Evolutionary conservation across 2,888 invertebrate species (phyloP).

Genomic region (Pandemis corylana): DNA sequence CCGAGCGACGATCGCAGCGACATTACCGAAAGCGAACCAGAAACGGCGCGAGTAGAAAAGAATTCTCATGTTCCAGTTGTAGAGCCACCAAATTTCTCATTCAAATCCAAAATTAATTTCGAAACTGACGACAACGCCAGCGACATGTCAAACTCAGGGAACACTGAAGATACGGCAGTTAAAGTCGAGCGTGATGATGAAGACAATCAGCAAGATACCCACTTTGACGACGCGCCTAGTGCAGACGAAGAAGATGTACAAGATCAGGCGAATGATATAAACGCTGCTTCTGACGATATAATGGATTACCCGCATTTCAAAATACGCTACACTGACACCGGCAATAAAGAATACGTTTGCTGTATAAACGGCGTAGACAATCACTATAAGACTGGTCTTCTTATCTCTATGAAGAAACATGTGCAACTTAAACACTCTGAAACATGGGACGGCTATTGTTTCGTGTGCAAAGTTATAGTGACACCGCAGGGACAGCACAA

Average conservation of each 20-base stretch:
- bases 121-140: constrained; percentile 62
- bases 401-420: constrained; percentile 79
- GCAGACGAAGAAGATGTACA: constrained; percentile 9
- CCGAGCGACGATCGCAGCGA: constrained; percentile 56
- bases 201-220: constrained; percentile 15
- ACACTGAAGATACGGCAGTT: constrained; percentile 35
- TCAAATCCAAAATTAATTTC: constrained; percentile 70
- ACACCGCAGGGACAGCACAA: constrained; percentile 67
- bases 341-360: constrained; percentile 72
- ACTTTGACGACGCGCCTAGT: constrained; percentile 6
- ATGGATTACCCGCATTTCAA: constrained; percentile 69
- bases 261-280: neutral
- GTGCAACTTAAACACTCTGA: constrained; percentile 72
- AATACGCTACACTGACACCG: constrained; percentile 58
- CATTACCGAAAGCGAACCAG: constrained; percentile 46
- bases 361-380: constrained; percentile 69
- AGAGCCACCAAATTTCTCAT: constrained; percentile 44
- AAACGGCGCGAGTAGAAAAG: neutral
- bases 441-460: constrained; percentile 85
- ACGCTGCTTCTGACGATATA: constrained; percentile 46
- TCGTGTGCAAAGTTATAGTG: constrained; percentile 77
- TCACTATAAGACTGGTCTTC: constrained; percentile 71
- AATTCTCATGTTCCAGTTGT: constrained; percentile 11
- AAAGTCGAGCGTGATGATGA: constrained; percentile 44
- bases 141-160: constrained; percentile 45